Conservation (phyloP, 2,888 invertebrate species). For the Belgica antarctica region DNA sequence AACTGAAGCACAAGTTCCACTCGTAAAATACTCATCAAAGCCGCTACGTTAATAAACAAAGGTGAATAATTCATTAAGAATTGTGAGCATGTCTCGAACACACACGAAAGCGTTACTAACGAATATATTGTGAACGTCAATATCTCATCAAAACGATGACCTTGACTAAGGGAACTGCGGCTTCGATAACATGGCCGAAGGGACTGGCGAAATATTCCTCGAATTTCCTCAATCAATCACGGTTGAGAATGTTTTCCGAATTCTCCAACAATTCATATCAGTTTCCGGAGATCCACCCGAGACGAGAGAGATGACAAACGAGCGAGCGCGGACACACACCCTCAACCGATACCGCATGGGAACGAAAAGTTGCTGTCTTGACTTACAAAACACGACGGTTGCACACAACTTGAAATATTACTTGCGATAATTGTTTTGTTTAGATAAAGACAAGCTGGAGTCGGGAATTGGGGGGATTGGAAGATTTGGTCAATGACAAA, state of each 20-base stretch:
- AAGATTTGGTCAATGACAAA: no score
- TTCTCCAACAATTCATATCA: background rate
- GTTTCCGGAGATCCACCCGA: background rate
- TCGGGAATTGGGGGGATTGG: no score
- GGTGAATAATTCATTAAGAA: slow-evolving; percentile 12
- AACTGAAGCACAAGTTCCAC: no score
- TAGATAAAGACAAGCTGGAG: slow-evolving; percentile 10
- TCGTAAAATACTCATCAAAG: no score
- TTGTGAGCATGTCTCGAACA: background rate
- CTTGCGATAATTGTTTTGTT: slow-evolving; percentile 10
- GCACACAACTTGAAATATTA: slow-evolving; percentile 1
- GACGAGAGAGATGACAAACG: background rate
- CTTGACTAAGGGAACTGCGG: background rate
- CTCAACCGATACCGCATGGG: background rate
- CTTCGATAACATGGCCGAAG: no score
- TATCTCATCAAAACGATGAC: background rate
- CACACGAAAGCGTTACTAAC: background rate
- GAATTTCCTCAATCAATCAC: slow-evolving; percentile 7
- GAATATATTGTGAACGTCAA: background rate
- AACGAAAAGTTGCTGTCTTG: no score
- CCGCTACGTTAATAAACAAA: no score
- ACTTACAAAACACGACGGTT: background rate
- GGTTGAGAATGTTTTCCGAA: no score
- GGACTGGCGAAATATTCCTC: no score
- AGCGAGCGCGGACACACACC: slow-evolving; percentile 1